phyloP scores from a whole-genome alignment of 2,113 vertebrate species.

The Trematomus loennbergii region DNA sequence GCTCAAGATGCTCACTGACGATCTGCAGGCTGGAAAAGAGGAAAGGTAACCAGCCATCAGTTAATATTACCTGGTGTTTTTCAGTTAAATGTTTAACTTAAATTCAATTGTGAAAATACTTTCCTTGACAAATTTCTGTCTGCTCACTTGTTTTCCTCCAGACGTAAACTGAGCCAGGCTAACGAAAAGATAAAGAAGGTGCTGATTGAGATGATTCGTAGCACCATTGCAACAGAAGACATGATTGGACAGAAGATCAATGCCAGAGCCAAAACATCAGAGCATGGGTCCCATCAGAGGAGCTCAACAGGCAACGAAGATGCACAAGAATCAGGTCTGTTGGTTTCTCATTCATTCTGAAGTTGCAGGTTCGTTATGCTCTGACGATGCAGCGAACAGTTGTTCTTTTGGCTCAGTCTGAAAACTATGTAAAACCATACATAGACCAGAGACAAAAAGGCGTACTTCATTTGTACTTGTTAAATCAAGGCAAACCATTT shows the following conservation, averaged over 20 bases:
- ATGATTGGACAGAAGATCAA: conserved; percentile 87
- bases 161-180: conserved; percentile 83
- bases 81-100: neutral
- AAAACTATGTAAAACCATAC: no score
- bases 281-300: conserved; percentile 19
- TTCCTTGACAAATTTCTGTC: neutral
- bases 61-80: neutral
- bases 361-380: neutral
- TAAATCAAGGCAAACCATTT: neutral
- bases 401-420: neutral
- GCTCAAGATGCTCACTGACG: conserved; percentile 88
- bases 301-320: conserved; percentile 50
- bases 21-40: conserved; percentile 81
- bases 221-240: conserved; percentile 84
- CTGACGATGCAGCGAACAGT: neutral
- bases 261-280: conserved; percentile 59
- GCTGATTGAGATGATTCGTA: conserved; percentile 86
- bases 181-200: conserved; percentile 87
- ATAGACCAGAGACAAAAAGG: neutral
- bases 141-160: conserved; percentile 49
- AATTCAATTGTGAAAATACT: no score
- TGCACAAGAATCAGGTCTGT: conserved; percentile 74
- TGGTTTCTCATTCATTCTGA: neutral
- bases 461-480: neutral
- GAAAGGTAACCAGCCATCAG: conserved; percentile 82